Evolutionary conservation across 2,888 invertebrate species (phyloP).

Genomic region (Epinotia demarniana): DNA sequence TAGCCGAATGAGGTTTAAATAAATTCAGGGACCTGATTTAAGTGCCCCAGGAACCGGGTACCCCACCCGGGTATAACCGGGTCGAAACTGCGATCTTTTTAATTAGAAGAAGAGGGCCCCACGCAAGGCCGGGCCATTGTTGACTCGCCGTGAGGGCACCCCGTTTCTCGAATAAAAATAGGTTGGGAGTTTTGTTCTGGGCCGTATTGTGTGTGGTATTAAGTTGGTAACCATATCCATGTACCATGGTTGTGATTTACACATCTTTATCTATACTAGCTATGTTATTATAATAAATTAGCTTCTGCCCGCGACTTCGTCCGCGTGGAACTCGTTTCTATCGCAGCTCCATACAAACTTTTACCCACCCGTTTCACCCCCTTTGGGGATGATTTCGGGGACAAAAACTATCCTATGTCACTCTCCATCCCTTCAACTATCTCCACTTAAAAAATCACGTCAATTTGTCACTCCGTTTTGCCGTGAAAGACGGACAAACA

Average conservation of each 20-base stretch:
- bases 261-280: too few species aligned
- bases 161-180: slow-evolving; percentile 36
- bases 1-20: slow-evolving; percentile 37
- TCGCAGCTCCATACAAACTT: too few species aligned
- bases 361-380: too few species aligned
- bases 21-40: slow-evolving; percentile 47
- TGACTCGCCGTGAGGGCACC: slow-evolving; percentile 51
- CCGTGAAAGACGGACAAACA: too few species aligned
- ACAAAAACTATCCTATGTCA: too few species aligned
- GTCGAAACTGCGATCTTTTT: slow-evolving; percentile 60
- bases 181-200: slow-evolving; percentile 50
- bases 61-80: slow-evolving; percentile 40
- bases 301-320: too few species aligned
- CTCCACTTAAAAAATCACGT: too few species aligned
- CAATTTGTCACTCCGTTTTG: too few species aligned
- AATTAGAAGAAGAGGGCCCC: slow-evolving; percentile 70
- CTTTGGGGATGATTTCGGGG: too few species aligned
- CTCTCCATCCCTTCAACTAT: too few species aligned
- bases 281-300: too few species aligned
- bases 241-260: background rate
- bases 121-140: slow-evolving; percentile 55
- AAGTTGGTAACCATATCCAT: background rate
- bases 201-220: slow-evolving; percentile 2
- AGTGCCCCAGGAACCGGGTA: slow-evolving; percentile 41
- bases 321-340: too few species aligned